Evolutionary conservation across 2,888 invertebrate genomes (phyloP).

Genomic region (Smittia sp.): DNA sequence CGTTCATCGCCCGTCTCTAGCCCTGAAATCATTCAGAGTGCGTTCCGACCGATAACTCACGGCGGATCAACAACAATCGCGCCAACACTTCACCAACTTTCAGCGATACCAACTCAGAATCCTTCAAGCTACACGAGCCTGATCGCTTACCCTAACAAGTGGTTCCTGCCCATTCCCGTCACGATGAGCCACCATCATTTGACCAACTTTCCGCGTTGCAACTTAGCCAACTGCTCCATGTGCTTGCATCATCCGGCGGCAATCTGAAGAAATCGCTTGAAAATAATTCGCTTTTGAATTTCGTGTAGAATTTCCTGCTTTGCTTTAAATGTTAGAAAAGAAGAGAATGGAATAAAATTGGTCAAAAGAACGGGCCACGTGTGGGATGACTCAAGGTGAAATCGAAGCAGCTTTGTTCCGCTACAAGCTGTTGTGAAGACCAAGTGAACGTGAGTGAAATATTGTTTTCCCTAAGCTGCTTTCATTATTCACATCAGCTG

Average conservation of each 20-base stretch:
- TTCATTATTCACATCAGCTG: no score
- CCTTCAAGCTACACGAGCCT: slow-evolving; percentile 36
- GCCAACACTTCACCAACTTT: slow-evolving; percentile 27
- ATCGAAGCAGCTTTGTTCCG: not conserved
- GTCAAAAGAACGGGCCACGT: not conserved
- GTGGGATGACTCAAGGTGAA: slow-evolving; percentile 35
- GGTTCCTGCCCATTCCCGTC: slow-evolving; percentile 52
- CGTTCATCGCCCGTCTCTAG: slow-evolving; percentile 44
- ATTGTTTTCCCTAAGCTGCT: no score
- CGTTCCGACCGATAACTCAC: slow-evolving; percentile 27
- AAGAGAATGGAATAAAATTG: not conserved
- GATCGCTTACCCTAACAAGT: slow-evolving; percentile 50
- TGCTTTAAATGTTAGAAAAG: not conserved
- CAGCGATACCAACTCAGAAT: slow-evolving; percentile 35
- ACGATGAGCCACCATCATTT: slow-evolving; percentile 53
- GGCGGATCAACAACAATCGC: not conserved
- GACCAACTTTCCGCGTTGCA: slow-evolving; percentile 55
- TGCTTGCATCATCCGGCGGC: slow-evolving; percentile 37
- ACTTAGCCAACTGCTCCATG: slow-evolving; percentile 51
- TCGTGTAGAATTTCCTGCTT: not conserved
- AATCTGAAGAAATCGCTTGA: not conserved
- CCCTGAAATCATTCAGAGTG: slow-evolving; percentile 42
- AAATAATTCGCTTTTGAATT: not conserved
- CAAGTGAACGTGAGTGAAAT: no score
- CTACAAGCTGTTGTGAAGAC: no score